Evolutionary conservation across 37 sponge, comb jelly and placozoan species (phyloP), one percentile per base, ranked within the genome.

Genomic region (Aphrocallistes beatrix): DNA sequence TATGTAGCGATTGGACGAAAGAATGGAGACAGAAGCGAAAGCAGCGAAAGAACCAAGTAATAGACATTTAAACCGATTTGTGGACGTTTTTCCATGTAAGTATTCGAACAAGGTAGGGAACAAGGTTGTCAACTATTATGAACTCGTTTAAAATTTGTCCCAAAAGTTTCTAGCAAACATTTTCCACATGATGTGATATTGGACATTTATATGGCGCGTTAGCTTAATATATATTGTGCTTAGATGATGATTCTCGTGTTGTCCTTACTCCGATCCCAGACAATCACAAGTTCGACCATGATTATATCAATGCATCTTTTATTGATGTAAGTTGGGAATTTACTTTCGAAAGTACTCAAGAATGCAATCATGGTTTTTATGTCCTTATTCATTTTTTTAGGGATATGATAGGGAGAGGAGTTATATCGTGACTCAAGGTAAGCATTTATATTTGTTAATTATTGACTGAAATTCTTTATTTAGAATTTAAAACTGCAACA

Each of bases 211-310:
- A 47, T 47, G 49, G 17, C 17, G 13, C 49, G 13, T 13, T 47
- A 21, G 49, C 13, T 16, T 42, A 13, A 16, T 42, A 16, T 13
- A 16, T 42, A 16, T 6, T 60, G 3, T 28, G 8, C n/a, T 60
- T 60, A 60, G 75, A 60, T 30, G 75, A 60, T 60, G 75, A 60
- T 60, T 60, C 75, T 32, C 8, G 75, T 25, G 75, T 60, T 19
- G 75, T 60, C 1, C 75, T 60, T 60, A 60, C 75, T 21, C 21
- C 75, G 34, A 60, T 60, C 21, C 34, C 75, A 25, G 75, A 60
- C 8, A n/a, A n/a, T n/a, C n/a, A n/a, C n/a, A n/a, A n/a, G n/a
- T 60, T 30, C n/a, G 75, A 60, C 75, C 75, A 60, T 30, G 75
- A 60, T 13, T 60, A 60, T 60, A 60, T 60, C 21, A 60, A 60